Base-by-base conservation (phyloP, 2,888 invertebrate genomes). In the Chymomyza procnemis region DNA sequence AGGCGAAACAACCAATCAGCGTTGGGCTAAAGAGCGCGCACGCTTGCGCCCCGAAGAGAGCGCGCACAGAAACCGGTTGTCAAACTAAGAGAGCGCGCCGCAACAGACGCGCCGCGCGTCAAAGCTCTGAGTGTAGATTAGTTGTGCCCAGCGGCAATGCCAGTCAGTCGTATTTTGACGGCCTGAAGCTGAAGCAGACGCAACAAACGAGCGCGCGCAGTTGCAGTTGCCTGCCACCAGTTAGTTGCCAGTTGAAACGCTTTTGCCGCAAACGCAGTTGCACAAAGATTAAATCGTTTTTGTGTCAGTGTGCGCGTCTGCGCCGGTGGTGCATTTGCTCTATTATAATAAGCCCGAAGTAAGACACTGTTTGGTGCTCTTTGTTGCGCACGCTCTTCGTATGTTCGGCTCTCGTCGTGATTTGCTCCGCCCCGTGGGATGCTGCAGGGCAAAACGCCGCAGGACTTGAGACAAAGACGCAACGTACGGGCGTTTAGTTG, bases 391-490 rank as follows among this genome's bases (percentile, higher is more conserved):
- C 46, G 58, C 65, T 61, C 61, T 48, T 48, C 5, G 34, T 34
- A 26, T 8, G 26, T 60, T 19, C 18, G 34, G 26, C 71, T 77
- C 26, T 4, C 26, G 71, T 71, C 69, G 71, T 77, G 73, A 69
- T 66, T 81, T 81, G 81, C 81, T 85, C 81, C 81, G 81, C 81
- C 81, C 85, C 77, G 66, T 73, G 67, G 67, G 67, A 69, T 75
- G 90, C 90, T 88, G 85, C 84, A 83, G 89, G 90, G 88, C 82
- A 4, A 84, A 89, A 78, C 77, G 88, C 90, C 89, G 88, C 87
- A 89, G 88, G 89, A 88, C 80, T 78, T 84, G 76, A 60, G 61
- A 26, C 22, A 64, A 61, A 58, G 46, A 34, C 54, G 69, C 67
- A 59, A 66, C 67, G 67, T 60, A 70, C 63, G 67, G 61, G 72